phyloP scores from a whole-genome alignment of 2,113 vertebrate species.

The Ophiodon elongatus region DNA sequence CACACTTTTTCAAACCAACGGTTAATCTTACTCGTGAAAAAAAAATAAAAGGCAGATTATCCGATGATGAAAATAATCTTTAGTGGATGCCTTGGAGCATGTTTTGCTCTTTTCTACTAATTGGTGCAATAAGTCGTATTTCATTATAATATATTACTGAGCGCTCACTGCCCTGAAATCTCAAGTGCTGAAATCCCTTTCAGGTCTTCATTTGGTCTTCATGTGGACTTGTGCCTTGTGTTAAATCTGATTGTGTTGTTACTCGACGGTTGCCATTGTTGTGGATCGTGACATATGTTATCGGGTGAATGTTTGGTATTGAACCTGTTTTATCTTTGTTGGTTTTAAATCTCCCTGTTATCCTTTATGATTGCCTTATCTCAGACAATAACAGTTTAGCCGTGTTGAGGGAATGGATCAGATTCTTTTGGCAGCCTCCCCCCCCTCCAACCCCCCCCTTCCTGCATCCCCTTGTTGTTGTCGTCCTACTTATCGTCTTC shows the following conservation, averaged over 20 bases:
- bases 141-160: not conserved
- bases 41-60: not conserved
- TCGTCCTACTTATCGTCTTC: conserved; percentile 17
- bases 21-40: not conserved
- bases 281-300: conserved; percentile 56
- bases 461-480: conserved; percentile 30
- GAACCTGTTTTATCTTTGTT: conserved; percentile 32
- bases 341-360: conserved; percentile 59
- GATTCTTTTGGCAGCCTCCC: conserved; percentile 47
- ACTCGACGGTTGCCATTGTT: conserved; percentile 24
- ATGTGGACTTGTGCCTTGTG: not conserved
- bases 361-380: conserved; percentile 48
- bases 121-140: not conserved
- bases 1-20: not conserved
- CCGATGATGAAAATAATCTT: not conserved
- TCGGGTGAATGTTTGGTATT: conserved; percentile 28
- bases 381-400: conserved; percentile 46
- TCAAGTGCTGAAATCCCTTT: not conserved
- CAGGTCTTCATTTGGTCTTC: not conserved
- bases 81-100: not conserved
- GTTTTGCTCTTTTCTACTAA: not conserved
- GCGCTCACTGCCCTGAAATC: not conserved
- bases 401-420: conserved; percentile 39
- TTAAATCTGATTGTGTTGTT: not conserved
- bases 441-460: conserved; percentile 30